Conservation (phyloP, 2,113 vertebrate species). For the Bubo bubo region DNA sequence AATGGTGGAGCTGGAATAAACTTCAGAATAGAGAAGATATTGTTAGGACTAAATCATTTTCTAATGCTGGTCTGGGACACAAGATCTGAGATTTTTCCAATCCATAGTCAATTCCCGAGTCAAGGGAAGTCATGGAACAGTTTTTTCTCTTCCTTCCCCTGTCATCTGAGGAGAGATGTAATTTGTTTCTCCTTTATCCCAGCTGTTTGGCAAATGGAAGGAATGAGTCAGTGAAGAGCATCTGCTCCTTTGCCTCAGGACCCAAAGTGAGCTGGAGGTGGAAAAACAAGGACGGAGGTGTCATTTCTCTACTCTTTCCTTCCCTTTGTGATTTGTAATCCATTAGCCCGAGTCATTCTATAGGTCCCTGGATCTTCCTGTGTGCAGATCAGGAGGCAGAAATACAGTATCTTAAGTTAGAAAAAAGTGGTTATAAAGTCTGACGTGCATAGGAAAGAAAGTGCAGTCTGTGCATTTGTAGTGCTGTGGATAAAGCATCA, state of each 20-base stretch:
- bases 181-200: not conserved
- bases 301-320: not conserved
- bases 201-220: not conserved
- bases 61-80: not conserved
- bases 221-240: not conserved
- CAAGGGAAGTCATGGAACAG: not conserved
- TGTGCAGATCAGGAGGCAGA: not conserved
- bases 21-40: not conserved
- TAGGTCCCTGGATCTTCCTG: not conserved
- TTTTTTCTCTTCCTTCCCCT: not conserved
- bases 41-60: not conserved
- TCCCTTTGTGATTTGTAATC: not conserved
- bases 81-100: not conserved
- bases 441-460: not conserved
- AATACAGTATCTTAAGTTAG: not conserved
- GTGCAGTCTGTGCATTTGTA: not conserved
- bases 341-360: not conserved
- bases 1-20: not conserved
- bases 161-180: not conserved
- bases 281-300: not conserved
- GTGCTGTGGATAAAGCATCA: fast-evolving
- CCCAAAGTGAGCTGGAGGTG: not conserved
- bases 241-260: not conserved
- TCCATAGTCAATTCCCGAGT: not conserved
- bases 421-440: not conserved